Evolutionary conservation across 2,113 vertebrate species (phyloP), one percentile per base, ranked within the genome.

Genomic region (Todiramphus chloris): DNA sequence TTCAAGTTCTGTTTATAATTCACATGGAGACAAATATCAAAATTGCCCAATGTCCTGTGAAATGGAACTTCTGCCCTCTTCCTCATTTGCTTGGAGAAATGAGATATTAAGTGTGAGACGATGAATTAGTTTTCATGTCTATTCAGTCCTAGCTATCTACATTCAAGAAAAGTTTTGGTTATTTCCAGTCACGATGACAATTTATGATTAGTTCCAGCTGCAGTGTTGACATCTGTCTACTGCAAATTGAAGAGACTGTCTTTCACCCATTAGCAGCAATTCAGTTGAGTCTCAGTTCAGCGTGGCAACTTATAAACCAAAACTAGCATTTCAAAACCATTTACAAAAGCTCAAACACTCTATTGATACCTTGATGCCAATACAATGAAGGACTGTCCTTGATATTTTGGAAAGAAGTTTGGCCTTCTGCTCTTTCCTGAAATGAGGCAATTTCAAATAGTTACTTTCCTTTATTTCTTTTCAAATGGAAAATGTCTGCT

Each of bases 161-260:
- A 27, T 66, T 88, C 82, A 96, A 77, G 73, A 87, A 58, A 79
- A 93, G 62, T 80, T 90, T 85, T 41, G 6, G 63, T 93, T 87
- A 35, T 78, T 91, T 87, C 59, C 67, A 96, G 63, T 93, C 73
- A 90, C 69, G 78, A 95, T 85, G 93, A 95, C 82, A 95, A 83
- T 21, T 80, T 58, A 2, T 59, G 87, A 96, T 88, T 79, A 39
- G 87, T 74, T 94, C 92, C 94, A 97, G 93, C 93, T 96, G 95
- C 87, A 87, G 75, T 80, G 87, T 90, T 96, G 95, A 97, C 89
- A 94, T 96, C 66, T 92, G 73, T 91, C 91, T 87, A 10, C 81
- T 95, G 78, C 75, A 83, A 50, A 58, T 44, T 87, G 78, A 89
- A 74, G 70, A 83, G 78, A 44, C n/a, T 60, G 73, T 75, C 84